Base-by-base conservation (phyloP, 1,140 invertebrate species). In the Trachymyrmex septentrionalis region DNA sequence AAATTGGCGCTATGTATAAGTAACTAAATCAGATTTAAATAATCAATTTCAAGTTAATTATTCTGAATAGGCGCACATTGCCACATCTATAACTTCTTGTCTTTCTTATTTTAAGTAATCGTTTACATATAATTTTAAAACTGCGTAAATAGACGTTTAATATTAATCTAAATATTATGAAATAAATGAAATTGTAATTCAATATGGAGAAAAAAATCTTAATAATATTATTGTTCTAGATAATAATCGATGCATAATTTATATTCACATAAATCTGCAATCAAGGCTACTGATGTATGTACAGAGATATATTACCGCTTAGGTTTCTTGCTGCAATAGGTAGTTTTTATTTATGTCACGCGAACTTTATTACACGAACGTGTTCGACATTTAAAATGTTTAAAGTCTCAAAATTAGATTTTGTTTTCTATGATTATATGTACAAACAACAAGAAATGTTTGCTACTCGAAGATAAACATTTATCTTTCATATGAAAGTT, bases 401-500 rank as follows among this genome's bases (percentile, higher is more conserved):
- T 72, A 72, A 72, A 72, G 44, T 3, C 24, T 19, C 1, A 27
- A 16, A 9, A 50, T 72, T 72, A 53, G 30, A 16, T 72, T 72
- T 53, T 27, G 16, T 27, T 16, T 53, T 14, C 24, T 3, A 27
- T 10, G 48, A 72, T 14, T 50, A 16, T 50, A 4, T 16, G 9
- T 44, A 44, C 2, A 50, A 50, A 50, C 44, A 2, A 14, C 44
- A 27, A 71, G 67, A 71, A 71, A 27, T n/a, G n/a, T 14, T 71
- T 71, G 44, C 19, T 66, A 16, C 10, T 71, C 7, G 16, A 48
- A 71, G 67, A 71, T 71, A 50, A 48, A 71, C 7, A 14, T 50
- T 48, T 69, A 69, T 44, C 4, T n/a, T 69, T 24, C 44, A 48
- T 50, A n/a, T 71, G n/a, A 44, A 67, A 67, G 10, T 44, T 48